Conservation (phyloP, 2,888 invertebrate genomes). For the Athalia cordata region DNA sequence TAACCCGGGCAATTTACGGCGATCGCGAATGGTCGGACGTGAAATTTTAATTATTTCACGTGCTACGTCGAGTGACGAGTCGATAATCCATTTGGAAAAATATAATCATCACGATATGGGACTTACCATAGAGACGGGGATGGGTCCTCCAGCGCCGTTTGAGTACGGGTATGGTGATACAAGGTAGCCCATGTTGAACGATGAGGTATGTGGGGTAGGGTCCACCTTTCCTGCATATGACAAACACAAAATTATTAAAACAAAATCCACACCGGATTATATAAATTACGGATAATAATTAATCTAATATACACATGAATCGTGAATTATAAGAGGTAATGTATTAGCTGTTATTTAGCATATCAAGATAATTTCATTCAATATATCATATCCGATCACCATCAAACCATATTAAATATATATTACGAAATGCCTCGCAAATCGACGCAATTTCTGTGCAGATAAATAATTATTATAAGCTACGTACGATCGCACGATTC, state of each 20-base stretch:
- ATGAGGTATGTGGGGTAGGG: constrained; percentile 85
- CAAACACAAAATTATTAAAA: constrained; percentile 32
- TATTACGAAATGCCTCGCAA: too few relatives aligned
- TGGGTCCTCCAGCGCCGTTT: constrained; percentile 89
- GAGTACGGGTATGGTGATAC: constrained; percentile 93
- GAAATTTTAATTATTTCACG: not conserved
- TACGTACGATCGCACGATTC: not conserved
- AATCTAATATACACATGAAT: not conserved
- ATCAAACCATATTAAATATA: too few relatives aligned
- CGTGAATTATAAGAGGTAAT: too few relatives aligned
- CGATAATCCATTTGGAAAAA: not conserved
- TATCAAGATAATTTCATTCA: too few relatives aligned
- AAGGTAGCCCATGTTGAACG: constrained; percentile 94
- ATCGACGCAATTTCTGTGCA: too few relatives aligned
- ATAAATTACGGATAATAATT: not conserved
- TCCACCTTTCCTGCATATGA: constrained; percentile 85
- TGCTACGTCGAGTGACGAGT: not conserved
- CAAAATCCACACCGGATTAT: not conserved
- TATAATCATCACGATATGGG: constrained; percentile 25
- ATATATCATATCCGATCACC: too few relatives aligned
- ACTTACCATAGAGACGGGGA: constrained; percentile 94
- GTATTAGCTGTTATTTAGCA: too few relatives aligned
- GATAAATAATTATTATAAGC: too few relatives aligned
- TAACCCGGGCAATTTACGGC: not conserved
- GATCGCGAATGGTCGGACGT: not conserved